Evolutionary conservation across 2,113 vertebrate species (phyloP), one percentile per base, ranked within the genome.

Genomic region (Lampris megalopsis): DNA sequence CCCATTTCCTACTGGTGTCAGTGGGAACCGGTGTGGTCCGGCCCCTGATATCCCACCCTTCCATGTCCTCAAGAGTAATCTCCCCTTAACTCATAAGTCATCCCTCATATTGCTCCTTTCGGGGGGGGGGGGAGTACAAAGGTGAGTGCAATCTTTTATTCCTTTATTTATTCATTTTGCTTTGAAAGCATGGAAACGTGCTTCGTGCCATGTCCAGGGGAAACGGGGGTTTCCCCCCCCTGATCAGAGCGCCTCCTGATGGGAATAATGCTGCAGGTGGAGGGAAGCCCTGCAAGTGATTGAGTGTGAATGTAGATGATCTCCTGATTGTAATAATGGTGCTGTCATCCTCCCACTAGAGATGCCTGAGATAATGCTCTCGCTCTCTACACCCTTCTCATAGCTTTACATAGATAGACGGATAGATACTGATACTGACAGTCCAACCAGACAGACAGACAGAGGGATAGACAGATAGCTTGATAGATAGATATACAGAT

Each of bases 251-350:
- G 75, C 73, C 72, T 24, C 56, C 68, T 73, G 84, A 81, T 60
- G 59, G 72, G 40, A 43, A 57, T 37, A 58, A 66, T 76, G 63
- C 61, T 76, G 54, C 60, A 82, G 63, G 47, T 42, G 49, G 58
- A 43, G 58, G 56, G 49, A 66, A 65, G 64, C 43, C 56, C 24
- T 56, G 75, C 76, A 70, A 68, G 71, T 79, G 71, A 63, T 75
- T 50, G 66, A 63, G 70, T 80, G 54, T 73, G 80, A 61, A 75
- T 86, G 77, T 82, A 82, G 71, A 72, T 75, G 49, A 75, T 80
- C 74, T 75, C 75, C 75, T 86, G 79, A 83, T 75, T 75, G 79
- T 79, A 86, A 69, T 73, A 66, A 71, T 68, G 65, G 65, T 59
- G 47, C 56, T 4, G 64, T 57, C 56, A 71, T 76, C 77, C 54